A percentile compares a stretch with the other conserved stretches of the same genome.
These are phyloP conservation scores for Bicyclus anynana DNA, from an alignment of 1,140 invertebrate species.

Conservation along the genomic window DNA sequence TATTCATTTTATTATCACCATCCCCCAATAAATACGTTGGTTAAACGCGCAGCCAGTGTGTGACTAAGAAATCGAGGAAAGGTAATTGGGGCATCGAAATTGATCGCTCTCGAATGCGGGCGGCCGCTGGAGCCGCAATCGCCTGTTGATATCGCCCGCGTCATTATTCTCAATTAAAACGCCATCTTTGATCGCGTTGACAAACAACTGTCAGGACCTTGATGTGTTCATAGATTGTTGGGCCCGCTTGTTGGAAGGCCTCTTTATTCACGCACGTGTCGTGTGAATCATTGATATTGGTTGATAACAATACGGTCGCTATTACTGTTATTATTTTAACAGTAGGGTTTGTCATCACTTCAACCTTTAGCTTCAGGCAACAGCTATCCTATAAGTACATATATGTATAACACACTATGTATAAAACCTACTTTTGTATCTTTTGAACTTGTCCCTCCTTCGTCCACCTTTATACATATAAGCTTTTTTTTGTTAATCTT, in stretches of 20 bases:
- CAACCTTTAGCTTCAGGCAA: too few species aligned
- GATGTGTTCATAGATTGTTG: background rate
- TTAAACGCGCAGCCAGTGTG: constrained; percentile 17
- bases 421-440: too few species aligned
- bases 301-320: too few species aligned
- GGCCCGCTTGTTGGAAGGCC: background rate
- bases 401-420: too few species aligned
- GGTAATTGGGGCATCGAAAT: constrained; percentile 58
- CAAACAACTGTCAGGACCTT: background rate
- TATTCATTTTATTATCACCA: too few species aligned
- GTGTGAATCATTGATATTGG: background rate
- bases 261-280: background rate
- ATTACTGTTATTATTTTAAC: too few species aligned
- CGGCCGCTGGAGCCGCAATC: constrained; percentile 12
- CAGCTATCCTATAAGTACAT: too few species aligned
- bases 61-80: constrained; percentile 34
- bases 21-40: too few species aligned
- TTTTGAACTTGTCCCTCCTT: too few species aligned
- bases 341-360: too few species aligned
- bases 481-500: too few species aligned
- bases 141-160: constrained; percentile 51
- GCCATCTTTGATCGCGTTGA: background rate
- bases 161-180: constrained; percentile 49
- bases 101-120: constrained; percentile 50
- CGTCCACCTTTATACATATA: too few species aligned